A percentile compares a stretch with the other conserved stretches of the same genome.
phyloP scores from a whole-genome alignment of 2,888 invertebrate genomes.

The Neocrepidodera transversa region DNA sequence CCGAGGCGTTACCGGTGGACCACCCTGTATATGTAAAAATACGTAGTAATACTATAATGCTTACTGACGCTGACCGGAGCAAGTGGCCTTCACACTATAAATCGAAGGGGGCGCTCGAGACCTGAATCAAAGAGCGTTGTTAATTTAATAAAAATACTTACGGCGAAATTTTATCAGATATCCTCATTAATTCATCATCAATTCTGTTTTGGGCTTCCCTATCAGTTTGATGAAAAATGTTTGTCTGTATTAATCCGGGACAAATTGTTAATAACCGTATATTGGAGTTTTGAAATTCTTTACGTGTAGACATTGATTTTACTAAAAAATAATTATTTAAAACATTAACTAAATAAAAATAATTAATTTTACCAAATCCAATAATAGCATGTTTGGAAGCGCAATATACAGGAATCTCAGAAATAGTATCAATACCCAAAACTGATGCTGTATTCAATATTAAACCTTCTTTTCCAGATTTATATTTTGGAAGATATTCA shows the following conservation, averaged over 20 bases:
- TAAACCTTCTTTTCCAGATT: conserved; percentile 42
- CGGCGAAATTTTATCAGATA: too few relatives aligned
- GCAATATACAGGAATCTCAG: conserved; percentile 36
- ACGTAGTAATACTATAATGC: too few relatives aligned
- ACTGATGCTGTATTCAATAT: conserved; percentile 47
- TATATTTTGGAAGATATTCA: conserved; percentile 45
- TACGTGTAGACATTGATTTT: conserved; percentile 27
- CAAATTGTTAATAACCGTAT: conserved; percentile 41
- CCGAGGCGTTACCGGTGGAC: too few relatives aligned
- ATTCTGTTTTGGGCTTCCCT: too few relatives aligned
- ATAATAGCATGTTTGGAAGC: conserved; percentile 44
- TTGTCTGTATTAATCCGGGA: conserved; percentile 36
- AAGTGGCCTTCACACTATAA: too few relatives aligned
- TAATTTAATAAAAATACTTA: too few relatives aligned
- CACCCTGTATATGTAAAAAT: too few relatives aligned
- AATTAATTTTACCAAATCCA: conserved; percentile 26
- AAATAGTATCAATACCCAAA: conserved; percentile 36
- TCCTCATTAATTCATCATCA: too few relatives aligned
- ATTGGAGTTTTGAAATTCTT: conserved; percentile 33
- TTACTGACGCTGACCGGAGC: too few relatives aligned
- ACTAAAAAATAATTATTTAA: conserved; percentile 25
- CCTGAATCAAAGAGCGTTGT: too few relatives aligned
- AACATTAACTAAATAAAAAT: not conserved
- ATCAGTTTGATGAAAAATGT: too few relatives aligned
- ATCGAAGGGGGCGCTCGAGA: too few relatives aligned